Evolutionary conservation across 2,113 vertebrate species (phyloP).

Genomic region (Montifringilla adamsi): DNA sequence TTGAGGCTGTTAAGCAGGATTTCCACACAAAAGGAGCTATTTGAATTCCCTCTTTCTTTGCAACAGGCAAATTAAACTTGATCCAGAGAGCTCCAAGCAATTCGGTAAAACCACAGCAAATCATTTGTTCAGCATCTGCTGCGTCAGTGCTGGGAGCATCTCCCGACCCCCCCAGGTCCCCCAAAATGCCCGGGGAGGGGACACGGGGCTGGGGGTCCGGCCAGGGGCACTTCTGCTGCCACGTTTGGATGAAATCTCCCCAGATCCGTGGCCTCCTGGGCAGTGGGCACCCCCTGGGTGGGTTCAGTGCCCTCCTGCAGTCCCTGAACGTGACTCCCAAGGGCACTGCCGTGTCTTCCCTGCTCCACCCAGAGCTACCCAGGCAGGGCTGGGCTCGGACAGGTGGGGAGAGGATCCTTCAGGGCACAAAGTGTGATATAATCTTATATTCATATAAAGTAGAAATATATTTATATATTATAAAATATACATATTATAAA

Average conservation of each 20-base stretch:
- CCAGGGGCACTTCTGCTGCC: not conserved
- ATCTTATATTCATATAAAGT: not conserved
- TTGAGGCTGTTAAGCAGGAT: not conserved
- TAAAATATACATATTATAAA: no score
- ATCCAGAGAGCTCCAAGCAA: not conserved
- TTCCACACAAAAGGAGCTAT: not conserved
- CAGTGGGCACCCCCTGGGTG: accelerated
- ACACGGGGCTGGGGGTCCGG: accelerated
- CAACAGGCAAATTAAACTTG: not conserved
- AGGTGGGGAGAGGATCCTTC: not conserved
- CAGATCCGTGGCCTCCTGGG: not conserved
- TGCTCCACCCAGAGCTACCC: not conserved
- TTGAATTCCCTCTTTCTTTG: not conserved
- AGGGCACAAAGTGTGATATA: not conserved
- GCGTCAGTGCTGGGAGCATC: not conserved
- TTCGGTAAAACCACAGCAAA: not conserved
- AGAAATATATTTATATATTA: not conserved
- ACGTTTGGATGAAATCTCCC: not conserved
- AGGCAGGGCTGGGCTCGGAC: accelerated
- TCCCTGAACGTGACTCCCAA: accelerated
- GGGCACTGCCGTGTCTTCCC: accelerated
- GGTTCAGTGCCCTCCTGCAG: not conserved
- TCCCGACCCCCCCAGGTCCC: no score
- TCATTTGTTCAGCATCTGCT: not conserved
- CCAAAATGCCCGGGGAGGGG: not conserved